Base-by-base conservation (phyloP, 1,140 invertebrate species). In the Trissolcus basalis region DNA sequence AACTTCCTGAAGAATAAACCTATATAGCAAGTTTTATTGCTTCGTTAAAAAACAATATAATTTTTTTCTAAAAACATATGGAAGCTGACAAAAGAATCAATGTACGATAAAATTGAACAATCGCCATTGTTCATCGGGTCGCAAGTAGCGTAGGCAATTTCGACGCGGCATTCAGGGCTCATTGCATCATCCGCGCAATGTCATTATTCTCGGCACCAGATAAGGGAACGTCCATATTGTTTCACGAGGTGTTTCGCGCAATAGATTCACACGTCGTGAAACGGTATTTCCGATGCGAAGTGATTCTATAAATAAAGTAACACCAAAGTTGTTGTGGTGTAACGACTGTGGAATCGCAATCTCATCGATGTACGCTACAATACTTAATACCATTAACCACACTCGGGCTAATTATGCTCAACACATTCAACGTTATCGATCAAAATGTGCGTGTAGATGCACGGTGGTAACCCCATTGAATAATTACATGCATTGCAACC, bases 381-480 rank as follows among this genome's bases (percentile, higher is more conserved):
- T 79, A 79, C 77, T 80, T 82, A 75, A 83, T 84, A 83, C 53
- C 79, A 85, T 85, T 83, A 85, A 71, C 71, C 74, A 83, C 80
- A 79, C 75, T 84, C 80, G 85, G 83, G 82, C 77, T 86, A 86
- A 86, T 86, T 86, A 79, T 79, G 61, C 70, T 81, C 71, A 79
- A 81, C 81, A 83, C 80, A 84, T 85, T 85, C 84, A 80, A 74
- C 72, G 80, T 83, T 84, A 85, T 84, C 80, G 82, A 85, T 86
- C 83, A 84, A 79, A 79, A 80, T 78, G 69, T 79, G 79, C 76
- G 72, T 75, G 79, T 72, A 69, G 68, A 78, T 74, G 81, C 49
- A 27, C 55, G 27, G 45, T 68, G 60, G 71, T 81, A 77, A 80
- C 78, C 75, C 79, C 81, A 82, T 86, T 84, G 85, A 85, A 84